Percentiles rank a stretch among this genome's conserved stretches.
Evolutionary conservation across 2,113 vertebrate genomes (phyloP).

Genomic region (Megaceryle maxima): DNA sequence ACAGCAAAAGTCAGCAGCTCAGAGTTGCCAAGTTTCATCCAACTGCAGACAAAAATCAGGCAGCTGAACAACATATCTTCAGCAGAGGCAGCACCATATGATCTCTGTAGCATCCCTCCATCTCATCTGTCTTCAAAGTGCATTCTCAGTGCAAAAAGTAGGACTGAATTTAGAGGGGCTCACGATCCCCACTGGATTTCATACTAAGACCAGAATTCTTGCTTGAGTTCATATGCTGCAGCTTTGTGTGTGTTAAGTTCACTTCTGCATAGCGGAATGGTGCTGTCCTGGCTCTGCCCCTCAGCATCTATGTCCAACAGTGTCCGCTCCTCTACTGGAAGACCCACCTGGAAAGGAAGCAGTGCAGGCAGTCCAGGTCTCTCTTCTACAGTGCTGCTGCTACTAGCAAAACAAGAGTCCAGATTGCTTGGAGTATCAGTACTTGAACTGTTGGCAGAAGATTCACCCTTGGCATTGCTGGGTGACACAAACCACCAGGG

Average conservation of each 20-base stretch:
- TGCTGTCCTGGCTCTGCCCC: conserved; percentile 90
- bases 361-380: conserved; percentile 80
- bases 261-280: conserved; percentile 88
- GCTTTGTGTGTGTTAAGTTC: conserved; percentile 81
- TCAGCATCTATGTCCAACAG: conserved; percentile 91
- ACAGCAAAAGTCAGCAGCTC: conserved; percentile 59
- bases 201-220: conserved; percentile 89
- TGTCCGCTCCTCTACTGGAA: conserved; percentile 76
- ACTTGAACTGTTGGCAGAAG: conserved; percentile 91
- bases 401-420: conserved; percentile 88
- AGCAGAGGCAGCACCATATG: conserved; percentile 58
- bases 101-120: conserved; percentile 69
- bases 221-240: conserved; percentile 83
- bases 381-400: conserved; percentile 82
- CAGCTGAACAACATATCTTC: conserved; percentile 23
- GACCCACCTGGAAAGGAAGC: conserved; percentile 77
- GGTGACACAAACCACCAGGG: conserved; percentile 87
- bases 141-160: conserved; percentile 85
- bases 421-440: conserved; percentile 93
- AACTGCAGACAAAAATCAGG: conserved; percentile 50
- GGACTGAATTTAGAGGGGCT: conserved; percentile 65
- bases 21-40: conserved; percentile 38
- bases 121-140: conserved; percentile 81
- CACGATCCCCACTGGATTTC: conserved; percentile 21
- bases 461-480: conserved; percentile 81